phyloP scores from a whole-genome alignment of 1,140 invertebrate genomes.

The Euura lappo region DNA sequence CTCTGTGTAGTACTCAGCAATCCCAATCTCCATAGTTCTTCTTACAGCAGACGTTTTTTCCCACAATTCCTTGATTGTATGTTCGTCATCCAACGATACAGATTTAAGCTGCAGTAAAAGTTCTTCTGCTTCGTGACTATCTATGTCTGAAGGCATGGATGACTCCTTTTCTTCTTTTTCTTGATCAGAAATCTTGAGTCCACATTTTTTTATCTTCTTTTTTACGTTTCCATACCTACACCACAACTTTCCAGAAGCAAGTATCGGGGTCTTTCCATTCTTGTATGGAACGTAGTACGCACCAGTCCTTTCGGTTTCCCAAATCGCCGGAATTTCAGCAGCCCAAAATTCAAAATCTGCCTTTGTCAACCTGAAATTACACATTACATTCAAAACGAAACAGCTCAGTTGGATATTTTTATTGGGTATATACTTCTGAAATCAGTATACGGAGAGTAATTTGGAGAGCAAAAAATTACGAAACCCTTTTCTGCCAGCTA shows the following conservation, averaged over 20 bases:
- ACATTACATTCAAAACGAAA: not conserved
- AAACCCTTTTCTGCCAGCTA: no score
- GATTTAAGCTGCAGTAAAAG: not conserved
- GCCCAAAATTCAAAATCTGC: not conserved
- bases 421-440: not conserved
- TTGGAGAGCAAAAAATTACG: no score
- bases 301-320: not conserved
- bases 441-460: no score
- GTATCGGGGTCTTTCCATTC: not conserved
- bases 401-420: not conserved
- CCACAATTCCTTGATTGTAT: not conserved
- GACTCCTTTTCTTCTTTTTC: not conserved
- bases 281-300: not conserved
- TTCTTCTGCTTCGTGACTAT: not conserved
- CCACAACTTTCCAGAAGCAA: not conserved
- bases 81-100: not conserved
- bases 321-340: not conserved
- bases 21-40: not conserved
- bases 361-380: not conserved
- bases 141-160: not conserved
- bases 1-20: not conserved
- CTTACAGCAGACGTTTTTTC: not conserved
- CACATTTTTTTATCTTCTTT: not conserved
- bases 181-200: not conserved
- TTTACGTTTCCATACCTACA: not conserved